Percentiles rank a stretch among this genome's conserved stretches.
These are phyloP conservation scores for Tautogolabrus adspersus DNA, from an alignment of 2,113 vertebrate species.

Conservation along the genomic window DNA sequence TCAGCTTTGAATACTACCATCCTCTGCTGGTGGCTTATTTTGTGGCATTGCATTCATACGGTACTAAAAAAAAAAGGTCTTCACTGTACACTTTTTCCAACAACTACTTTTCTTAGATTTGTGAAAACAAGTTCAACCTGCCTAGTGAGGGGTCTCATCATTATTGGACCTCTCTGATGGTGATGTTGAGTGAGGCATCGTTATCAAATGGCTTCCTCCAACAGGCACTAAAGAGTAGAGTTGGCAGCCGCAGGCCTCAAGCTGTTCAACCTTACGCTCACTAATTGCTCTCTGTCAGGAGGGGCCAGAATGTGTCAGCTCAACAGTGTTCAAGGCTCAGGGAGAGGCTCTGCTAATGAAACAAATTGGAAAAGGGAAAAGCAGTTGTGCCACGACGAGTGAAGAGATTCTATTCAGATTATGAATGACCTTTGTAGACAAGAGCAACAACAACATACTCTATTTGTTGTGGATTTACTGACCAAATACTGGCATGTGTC, in stretches of 20 bases:
- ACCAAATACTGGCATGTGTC: not conserved
- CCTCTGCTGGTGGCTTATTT: constrained; percentile 27
- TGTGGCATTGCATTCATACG: not conserved
- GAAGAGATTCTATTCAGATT: not conserved
- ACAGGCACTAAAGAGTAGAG: constrained; percentile 43
- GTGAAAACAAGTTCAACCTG: constrained; percentile 16
- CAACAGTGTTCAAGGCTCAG: constrained; percentile 60
- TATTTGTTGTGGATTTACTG: no score
- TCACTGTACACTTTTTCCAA: not conserved
- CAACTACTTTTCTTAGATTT: constrained; percentile 24
- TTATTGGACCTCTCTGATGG: constrained; percentile 42
- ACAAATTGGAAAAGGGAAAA: constrained; percentile 26
- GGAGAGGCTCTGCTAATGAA: constrained; percentile 38
- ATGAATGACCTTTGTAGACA: not conserved
- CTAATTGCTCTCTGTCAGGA: constrained; percentile 76
- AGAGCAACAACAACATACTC: no score
- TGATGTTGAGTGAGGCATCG: constrained; percentile 39
- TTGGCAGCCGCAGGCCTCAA: constrained; percentile 63
- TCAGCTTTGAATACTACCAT: not conserved
- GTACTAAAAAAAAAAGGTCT: constrained; percentile 11
- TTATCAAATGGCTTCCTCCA: constrained; percentile 61
- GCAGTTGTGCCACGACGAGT: not conserved
- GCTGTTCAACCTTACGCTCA: constrained; percentile 68
- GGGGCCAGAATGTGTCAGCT: constrained; percentile 60
- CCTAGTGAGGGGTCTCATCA: constrained; percentile 32